phyloP scores from a whole-genome alignment of 2,113 vertebrate species.

The Malurus cyaneus region DNA sequence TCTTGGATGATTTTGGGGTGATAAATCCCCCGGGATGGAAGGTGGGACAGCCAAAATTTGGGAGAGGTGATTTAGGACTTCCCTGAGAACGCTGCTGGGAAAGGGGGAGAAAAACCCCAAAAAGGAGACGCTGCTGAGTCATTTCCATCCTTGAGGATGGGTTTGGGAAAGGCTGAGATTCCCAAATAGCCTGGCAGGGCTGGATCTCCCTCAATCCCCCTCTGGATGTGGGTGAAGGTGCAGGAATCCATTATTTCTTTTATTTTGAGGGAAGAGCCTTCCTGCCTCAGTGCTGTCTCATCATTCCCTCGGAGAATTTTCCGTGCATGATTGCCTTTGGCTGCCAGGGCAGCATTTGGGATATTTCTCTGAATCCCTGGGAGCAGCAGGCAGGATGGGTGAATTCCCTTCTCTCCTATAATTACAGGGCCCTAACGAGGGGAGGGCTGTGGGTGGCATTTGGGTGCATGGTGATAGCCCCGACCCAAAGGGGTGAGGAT shows the following conservation, averaged over 20 bases:
- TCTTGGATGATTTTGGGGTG: neutral
- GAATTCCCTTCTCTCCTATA: neutral
- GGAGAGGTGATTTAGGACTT: neutral
- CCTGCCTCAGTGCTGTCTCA: too few species aligned
- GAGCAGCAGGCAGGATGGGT: neutral
- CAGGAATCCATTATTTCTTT: neutral
- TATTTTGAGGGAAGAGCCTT: neutral
- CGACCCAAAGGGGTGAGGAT: neutral
- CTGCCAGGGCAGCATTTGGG: neutral
- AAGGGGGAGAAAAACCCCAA: neutral
- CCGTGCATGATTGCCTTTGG: too few species aligned
- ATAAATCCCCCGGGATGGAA: fast-evolving
- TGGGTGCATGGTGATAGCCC: neutral
- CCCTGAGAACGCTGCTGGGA: neutral
- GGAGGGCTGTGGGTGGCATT: neutral
- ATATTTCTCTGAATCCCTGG: neutral
- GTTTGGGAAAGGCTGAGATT: neutral
- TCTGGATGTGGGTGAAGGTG: neutral
- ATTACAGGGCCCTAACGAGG: fast-evolving
- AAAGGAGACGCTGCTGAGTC: neutral
- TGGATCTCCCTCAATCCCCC: neutral
- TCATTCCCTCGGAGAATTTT: neutral
- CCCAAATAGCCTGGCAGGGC: fast-evolving
- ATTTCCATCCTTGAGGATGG: fast-evolving
- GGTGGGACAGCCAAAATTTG: neutral